These are phyloP conservation scores for Plecotus auritus DNA, from an alignment of 2,113 vertebrate genomes.

Conservation along the genomic window DNA sequence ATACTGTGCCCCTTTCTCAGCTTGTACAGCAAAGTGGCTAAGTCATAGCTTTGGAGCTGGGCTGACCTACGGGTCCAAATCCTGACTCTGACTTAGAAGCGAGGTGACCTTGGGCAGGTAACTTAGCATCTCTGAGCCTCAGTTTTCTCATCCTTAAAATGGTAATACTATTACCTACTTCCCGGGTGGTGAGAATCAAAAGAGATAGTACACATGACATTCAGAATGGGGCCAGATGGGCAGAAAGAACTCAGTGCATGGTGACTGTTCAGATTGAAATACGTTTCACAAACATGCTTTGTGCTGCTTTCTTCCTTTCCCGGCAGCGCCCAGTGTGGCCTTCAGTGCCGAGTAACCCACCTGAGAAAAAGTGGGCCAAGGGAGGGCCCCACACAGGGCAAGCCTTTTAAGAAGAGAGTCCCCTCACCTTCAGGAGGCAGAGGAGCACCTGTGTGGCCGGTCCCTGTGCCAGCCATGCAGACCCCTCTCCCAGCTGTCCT, in stretches of 20 bases:
- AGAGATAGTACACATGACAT: neutral
- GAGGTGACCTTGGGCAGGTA: neutral
- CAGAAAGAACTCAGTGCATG: neutral
- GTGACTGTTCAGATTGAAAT: neutral
- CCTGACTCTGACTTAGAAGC: neutral
- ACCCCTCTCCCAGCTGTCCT: neutral
- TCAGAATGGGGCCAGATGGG: neutral
- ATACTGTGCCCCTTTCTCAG: neutral
- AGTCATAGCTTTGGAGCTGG: neutral
- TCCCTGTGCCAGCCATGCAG: neutral
- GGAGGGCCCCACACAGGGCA: neutral
- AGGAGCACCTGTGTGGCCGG: neutral
- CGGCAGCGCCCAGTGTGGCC: slow-evolving; percentile 41
- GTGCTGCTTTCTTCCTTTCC: neutral
- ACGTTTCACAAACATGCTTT: neutral
- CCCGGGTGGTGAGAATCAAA: neutral
- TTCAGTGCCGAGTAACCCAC: neutral
- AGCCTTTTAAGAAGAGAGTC: slow-evolving; percentile 14
- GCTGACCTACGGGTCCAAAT: neutral
- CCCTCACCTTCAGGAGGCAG: neutral
- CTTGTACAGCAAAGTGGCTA: neutral
- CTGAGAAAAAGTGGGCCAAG: neutral
- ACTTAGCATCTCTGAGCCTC: neutral
- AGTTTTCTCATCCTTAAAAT: neutral
- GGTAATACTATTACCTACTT: neutral